Base-by-base conservation (phyloP, 2,797 vertebrate species). In the Ara ararauna region DNA sequence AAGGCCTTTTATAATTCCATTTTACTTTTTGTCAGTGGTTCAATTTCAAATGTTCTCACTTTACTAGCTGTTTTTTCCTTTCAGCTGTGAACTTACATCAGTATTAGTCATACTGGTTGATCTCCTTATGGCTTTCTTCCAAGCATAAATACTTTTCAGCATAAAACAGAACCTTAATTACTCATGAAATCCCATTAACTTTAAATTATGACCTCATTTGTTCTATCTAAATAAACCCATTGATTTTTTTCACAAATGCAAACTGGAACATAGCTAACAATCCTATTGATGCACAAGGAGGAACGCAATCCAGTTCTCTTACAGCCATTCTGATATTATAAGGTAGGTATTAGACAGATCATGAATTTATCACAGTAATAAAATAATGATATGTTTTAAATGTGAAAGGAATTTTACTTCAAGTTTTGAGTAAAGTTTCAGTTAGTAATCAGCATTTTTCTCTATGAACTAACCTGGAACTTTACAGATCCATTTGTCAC, bases 171-270 rank as follows among this genome's bases (percentile, higher is more conserved):
- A 9, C 50, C 72, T 70, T 93, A 89, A 89, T 87, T 92, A 89
- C 61, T 89, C 68, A 62, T 66, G 23, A 95, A 94, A 89, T 85
- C 86, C 42, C 72, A 93, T 87, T 83, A 87, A 68, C 75, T 89
- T 87, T n/a, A 78, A 82, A 90, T 87, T 89, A 89, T 61, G 27
- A 83, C 27, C 62, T 90, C 51, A 81, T 86, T 91, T 91, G 26
- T 81, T 84, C 67, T 85, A 51, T 58, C 53, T 87, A 79, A 87
- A 95, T 65, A 94, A 93, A 82, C 26, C 22, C 15, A 77, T 75
- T 72, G 50, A 66, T 91, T 90, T 94, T 85, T 93, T 89, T 71
- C 61, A 78, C 72, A 90, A 92, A 82, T 60, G 34, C 44, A 61
- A 89, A 77, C 29, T 68, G 86, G 58, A 93, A 62, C 32, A 56